Percentiles rank a stretch among this genome's conserved stretches.
Evolutionary conservation across 1,140 invertebrate species (phyloP).

Genomic region (Mizuhopecten yessoensis): DNA sequence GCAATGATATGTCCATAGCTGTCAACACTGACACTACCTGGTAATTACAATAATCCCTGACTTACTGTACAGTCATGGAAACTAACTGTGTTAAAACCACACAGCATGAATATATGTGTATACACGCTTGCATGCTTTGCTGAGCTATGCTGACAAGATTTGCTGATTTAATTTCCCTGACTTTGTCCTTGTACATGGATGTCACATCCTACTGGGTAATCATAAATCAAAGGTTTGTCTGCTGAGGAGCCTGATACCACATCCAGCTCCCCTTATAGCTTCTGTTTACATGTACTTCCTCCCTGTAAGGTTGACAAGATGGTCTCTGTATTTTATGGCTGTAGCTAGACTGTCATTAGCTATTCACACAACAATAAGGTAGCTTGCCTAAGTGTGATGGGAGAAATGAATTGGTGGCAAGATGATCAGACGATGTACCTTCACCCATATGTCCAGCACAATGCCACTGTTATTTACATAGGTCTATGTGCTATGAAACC

Average conservation of each 20-base stretch:
- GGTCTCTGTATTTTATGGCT: neutral
- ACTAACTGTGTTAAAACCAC: slow-evolving; percentile 31
- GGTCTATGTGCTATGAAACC: neutral
- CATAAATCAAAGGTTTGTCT: neutral
- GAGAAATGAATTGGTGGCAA: neutral
- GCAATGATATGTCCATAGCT: neutral
- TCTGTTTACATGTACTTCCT: neutral
- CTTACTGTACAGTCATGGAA: neutral
- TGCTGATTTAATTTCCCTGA: slow-evolving; percentile 27
- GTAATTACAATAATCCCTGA: neutral
- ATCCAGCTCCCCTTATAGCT: neutral
- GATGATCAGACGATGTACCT: neutral
- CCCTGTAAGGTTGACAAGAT: too few relatives aligned
- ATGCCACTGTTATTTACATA: too few relatives aligned
- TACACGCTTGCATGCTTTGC: slow-evolving; percentile 31
- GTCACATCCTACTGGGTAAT: slow-evolving; percentile 6
- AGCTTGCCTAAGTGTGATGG: neutral
- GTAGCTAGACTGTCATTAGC: neutral
- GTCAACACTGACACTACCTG: neutral
- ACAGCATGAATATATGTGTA: slow-evolving; percentile 23
- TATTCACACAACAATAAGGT: neutral
- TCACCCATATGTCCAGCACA: neutral
- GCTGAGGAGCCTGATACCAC: neutral
- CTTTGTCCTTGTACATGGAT: slow-evolving; percentile 6
- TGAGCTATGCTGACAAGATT: slow-evolving; percentile 25